Evolutionary conservation across 2,113 vertebrate species (phyloP), one percentile per base, ranked within the genome.

Genomic region (Engystomops pustulosus): DNA sequence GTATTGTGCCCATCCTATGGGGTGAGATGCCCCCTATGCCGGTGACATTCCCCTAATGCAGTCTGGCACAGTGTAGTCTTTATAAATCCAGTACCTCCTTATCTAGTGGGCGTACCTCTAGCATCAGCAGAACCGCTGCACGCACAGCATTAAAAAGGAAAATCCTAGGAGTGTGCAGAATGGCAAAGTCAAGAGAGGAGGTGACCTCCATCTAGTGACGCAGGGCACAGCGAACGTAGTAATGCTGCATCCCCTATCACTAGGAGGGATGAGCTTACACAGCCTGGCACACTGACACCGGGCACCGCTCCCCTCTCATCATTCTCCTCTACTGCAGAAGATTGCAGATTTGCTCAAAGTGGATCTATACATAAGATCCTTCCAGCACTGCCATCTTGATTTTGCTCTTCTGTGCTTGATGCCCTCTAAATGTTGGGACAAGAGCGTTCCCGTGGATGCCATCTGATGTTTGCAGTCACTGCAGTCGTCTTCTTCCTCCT

Each of bases 41-140:
- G 44, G 70, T 47, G 41, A 18, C 49, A 17, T 18, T 27, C 0
- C 85, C 78, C 36, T 34, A 14, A 88, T 87, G 87, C 89, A 90
- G 87, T 90, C 88, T 91, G 88, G 90, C 92, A 89, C 90, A 86
- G 89, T 79, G 76, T 77, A 88, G 87, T 87, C 87, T 84, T 88
- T 87, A 85, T 86, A 88, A 89, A 93, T 90, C 87, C 85, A 86
- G 82, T 81, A 85, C 89, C 87, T 89, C 89, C 84, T 67, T 84
- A 84, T 32, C 85, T 45, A 38, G 67, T 82, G 89, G 90, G 87
- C 79, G 88, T 90, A 88, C 45, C 86, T 81, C 86, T 75, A 89
- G 90, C 91, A 89, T 92, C 88, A 87, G 88, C 88, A 83, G 85
- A 88, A 88, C 87, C 86, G 87, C 86, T 86, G 88, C 89, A 89